Evolutionary conservation across 2,113 vertebrate species (phyloP).

Genomic region (Apteryx mantelli): DNA sequence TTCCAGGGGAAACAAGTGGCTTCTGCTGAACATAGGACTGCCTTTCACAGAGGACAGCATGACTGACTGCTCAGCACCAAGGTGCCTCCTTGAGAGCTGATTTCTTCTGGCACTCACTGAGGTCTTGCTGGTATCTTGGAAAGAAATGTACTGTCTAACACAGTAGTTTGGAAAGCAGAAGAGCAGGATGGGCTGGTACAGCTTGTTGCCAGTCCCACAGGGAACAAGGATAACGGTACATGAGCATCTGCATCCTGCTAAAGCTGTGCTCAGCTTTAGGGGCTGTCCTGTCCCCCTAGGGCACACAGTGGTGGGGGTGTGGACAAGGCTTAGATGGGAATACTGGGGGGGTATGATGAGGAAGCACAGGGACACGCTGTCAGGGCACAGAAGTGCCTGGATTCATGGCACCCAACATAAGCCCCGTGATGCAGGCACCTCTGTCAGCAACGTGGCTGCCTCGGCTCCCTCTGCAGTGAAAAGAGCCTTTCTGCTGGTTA

Average conservation of each 20-base stretch:
- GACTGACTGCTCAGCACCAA: not conserved
- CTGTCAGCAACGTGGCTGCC: not conserved
- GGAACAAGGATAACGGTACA: no score
- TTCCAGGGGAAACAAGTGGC: not conserved
- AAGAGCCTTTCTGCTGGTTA: not conserved
- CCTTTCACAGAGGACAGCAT: not conserved
- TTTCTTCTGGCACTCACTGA: not conserved
- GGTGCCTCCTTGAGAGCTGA: not conserved
- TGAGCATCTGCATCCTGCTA: no score
- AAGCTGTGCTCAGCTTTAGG: not conserved
- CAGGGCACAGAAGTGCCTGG: fast-evolving
- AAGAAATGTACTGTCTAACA: no score
- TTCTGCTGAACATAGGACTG: not conserved
- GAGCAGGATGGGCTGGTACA: no score
- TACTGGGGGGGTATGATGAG: not conserved
- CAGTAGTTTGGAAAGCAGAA: no score
- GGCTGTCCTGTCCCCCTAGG: not conserved
- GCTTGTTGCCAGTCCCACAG: no score
- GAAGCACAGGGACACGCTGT: not conserved
- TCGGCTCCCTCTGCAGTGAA: not conserved
- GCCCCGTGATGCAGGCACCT: not conserved
- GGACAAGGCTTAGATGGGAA: not conserved
- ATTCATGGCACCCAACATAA: not conserved
- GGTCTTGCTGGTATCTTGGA: not conserved
- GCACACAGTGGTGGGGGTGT: not conserved